These are phyloP conservation scores for Tiliqua scincoides DNA, from an alignment of 2,113 vertebrate genomes.

Conservation along the genomic window DNA sequence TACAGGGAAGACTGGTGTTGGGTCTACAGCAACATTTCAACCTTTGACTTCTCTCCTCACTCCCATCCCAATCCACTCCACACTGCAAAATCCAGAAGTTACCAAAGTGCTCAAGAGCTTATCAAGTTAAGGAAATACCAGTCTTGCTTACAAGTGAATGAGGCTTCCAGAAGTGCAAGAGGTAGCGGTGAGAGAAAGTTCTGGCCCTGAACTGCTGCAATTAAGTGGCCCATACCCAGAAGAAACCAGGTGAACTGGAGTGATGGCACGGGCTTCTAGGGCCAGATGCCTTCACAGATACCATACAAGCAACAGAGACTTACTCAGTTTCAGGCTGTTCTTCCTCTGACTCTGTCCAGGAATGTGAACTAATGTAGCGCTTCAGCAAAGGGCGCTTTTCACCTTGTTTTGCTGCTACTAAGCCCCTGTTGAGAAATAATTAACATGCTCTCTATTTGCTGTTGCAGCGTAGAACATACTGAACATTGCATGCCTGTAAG, in stretches of 20 bases:
- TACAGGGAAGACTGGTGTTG: too few relatives aligned
- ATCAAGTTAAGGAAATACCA: too few relatives aligned
- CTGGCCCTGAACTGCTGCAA: background rate
- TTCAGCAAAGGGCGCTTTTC: conserved; percentile 85
- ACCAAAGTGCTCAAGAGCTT: too few relatives aligned
- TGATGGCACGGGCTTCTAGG: background rate
- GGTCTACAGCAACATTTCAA: too few relatives aligned
- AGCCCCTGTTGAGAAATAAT: conserved; percentile 66
- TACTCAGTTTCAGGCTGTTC: conserved; percentile 83
- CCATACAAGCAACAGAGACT: conserved; percentile 57
- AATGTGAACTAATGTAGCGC: conserved; percentile 87
- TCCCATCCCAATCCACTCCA: too few relatives aligned
- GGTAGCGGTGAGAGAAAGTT: background rate
- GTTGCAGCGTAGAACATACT: too few relatives aligned
- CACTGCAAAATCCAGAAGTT: too few relatives aligned
- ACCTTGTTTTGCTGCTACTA: conserved; percentile 80
- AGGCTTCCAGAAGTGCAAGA: too few relatives aligned
- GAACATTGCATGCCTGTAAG: too few relatives aligned
- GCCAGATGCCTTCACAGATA: background rate
- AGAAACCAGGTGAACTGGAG: background rate
- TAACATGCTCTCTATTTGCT: background rate
- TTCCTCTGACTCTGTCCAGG: conserved; percentile 86
- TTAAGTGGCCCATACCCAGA: too few relatives aligned
- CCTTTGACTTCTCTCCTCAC: too few relatives aligned
- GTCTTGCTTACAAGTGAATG: too few relatives aligned